phyloP scores from a whole-genome alignment of 2,888 invertebrate genomes.

The Corbicula japonica region DNA sequence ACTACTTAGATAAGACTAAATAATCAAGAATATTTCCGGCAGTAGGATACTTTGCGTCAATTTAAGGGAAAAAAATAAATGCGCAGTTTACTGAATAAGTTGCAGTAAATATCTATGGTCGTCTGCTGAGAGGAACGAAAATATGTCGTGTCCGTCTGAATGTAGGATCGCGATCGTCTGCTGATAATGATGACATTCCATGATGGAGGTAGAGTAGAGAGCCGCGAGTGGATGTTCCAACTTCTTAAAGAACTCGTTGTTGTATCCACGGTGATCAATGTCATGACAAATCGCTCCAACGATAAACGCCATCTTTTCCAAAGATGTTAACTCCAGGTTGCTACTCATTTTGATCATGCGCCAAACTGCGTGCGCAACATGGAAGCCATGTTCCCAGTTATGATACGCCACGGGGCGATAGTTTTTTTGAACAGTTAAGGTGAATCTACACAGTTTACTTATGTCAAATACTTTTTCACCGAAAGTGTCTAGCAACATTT shows the following conservation, averaged over 20 bases:
- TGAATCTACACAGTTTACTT: conserved; percentile 72
- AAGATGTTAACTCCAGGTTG: conserved; percentile 55
- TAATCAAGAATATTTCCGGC: too few species aligned
- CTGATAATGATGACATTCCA: conserved; percentile 82
- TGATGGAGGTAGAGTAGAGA: conserved; percentile 78
- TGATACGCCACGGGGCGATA: conserved; percentile 80
- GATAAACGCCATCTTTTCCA: conserved; percentile 72
- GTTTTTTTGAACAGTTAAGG: conserved; percentile 78
- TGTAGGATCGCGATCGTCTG: conserved; percentile 77
- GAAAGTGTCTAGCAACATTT: conserved; percentile 68
- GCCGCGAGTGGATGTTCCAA: conserved; percentile 76
- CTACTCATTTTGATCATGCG: conserved; percentile 59
- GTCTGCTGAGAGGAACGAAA: conserved; percentile 67
- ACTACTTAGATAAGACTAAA: too few species aligned
- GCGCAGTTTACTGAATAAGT: too few species aligned
- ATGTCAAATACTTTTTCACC: conserved; percentile 69
- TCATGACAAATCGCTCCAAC: conserved; percentile 79
- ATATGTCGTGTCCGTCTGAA: conserved; percentile 78
- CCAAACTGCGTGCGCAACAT: conserved; percentile 78
- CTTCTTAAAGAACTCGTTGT: conserved; percentile 78
- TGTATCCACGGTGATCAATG: conserved; percentile 81
- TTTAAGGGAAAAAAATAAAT: too few species aligned
- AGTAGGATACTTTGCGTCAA: too few species aligned
- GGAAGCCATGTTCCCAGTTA: conserved; percentile 81
- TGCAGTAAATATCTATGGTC: conserved; percentile 74